These are phyloP conservation scores for Synanthedon vespiformis DNA, from an alignment of 2,888 invertebrate genomes.

Conservation along the genomic window DNA sequence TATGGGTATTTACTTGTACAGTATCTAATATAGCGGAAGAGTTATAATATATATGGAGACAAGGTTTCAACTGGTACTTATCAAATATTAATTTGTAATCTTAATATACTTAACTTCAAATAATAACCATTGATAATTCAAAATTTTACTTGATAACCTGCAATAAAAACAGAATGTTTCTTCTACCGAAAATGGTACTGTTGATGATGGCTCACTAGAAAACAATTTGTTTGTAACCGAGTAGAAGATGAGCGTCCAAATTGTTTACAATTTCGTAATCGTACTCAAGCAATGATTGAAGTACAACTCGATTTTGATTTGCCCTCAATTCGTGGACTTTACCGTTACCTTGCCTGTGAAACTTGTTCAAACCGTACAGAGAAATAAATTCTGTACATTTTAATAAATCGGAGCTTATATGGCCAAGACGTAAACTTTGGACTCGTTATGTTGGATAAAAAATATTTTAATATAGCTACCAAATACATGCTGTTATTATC, in stretches of 20 bases:
- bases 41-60: no score
- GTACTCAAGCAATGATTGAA: not conserved
- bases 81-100: no score
- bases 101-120: no score
- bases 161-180: no score
- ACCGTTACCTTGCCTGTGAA: not conserved
- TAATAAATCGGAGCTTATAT: not conserved
- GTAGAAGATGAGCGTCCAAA: not conserved
- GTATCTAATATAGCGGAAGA: not conserved
- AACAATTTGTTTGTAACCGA: not conserved
- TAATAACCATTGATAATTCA: no score
- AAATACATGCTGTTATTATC: no score
- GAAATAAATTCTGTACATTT: not conserved
- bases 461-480: not conserved
- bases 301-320: not conserved
- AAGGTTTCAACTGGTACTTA: no score
- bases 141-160: no score
- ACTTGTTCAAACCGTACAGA: not conserved
- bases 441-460: not conserved
- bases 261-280: not conserved
- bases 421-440: not conserved
- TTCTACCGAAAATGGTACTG: no score
- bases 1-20: not conserved
- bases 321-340: not conserved
- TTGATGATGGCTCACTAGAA: no score